These are phyloP conservation scores for Sepiola atlantica DNA, from an alignment of 2,888 invertebrate genomes.

Conservation along the genomic window DNA sequence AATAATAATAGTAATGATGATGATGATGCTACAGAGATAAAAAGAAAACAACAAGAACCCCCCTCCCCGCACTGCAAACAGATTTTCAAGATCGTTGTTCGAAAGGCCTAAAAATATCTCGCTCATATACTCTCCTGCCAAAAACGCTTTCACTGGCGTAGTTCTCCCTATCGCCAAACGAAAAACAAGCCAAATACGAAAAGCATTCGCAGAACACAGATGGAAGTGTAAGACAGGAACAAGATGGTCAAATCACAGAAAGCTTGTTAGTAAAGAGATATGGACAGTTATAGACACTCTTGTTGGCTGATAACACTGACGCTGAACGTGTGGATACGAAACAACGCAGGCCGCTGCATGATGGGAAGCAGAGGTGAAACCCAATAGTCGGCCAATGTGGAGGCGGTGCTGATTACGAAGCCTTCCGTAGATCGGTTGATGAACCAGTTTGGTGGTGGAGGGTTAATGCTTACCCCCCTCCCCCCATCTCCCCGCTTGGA, in stretches of 20 bases:
- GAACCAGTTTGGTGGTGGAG: not conserved
- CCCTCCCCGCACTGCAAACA: not conserved
- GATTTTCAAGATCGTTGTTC: not conserved
- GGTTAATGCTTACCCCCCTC: not conserved
- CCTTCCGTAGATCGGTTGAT: not conserved
- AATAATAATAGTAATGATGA: no score
- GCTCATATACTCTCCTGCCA: not conserved
- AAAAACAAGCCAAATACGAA: not conserved
- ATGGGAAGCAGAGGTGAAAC: conserved; percentile 4
- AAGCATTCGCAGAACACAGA: not conserved
- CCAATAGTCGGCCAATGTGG: not conserved
- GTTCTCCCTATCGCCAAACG: not conserved
- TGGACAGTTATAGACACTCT: not conserved
- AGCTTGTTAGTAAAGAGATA: not conserved
- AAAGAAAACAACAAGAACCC: no score
- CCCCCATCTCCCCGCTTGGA: not conserved
- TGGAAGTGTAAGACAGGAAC: not conserved
- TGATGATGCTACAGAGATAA: no score
- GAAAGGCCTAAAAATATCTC: not conserved
- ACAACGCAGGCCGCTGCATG: not conserved
- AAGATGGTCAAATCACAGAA: conserved; percentile 8
- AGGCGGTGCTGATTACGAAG: not conserved
- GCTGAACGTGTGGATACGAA: not conserved
- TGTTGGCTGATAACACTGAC: conserved; percentile 20
- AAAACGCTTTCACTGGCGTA: not conserved